Base-by-base conservation (phyloP, 2,888 invertebrate genomes). In the Metalampra italica region DNA sequence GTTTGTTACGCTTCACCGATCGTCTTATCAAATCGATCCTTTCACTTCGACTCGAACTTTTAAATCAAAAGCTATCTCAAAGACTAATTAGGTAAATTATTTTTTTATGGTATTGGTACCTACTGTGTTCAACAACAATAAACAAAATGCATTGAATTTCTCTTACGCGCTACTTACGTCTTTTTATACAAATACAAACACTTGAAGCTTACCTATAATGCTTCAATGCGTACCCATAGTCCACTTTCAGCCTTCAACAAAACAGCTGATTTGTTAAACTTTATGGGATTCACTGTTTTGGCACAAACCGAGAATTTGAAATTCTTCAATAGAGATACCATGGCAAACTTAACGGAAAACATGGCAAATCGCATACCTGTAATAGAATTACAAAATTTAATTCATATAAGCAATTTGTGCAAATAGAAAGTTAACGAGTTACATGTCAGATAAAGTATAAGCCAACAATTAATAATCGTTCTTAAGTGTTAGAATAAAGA, bases 331-430 rank as follows among this genome's bases (percentile, higher is more conserved):
- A 91, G 65, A 30, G 78, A 64, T 1, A 87, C 82, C 74, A 90
- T 78, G 1, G 83, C 90, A 42, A 79, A 52, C 66, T 91, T 91
- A 0, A 84, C 86, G 41, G 90, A 87, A 58, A 87, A 74, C 76
- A 90, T 75, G 1, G 91, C 91, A 60, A 91, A 91, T 44, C 91
- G 71, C 54, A 85, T 66, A 50, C 90, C 91, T 90, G 75, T 7
- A 36, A 36, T n/a, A 3, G n/a, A 36, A 36, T n/a, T n/a, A n/a
- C 7, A 36, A 36, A 36, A 11, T n/a, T 39, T 2, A 30, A 37
- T 29, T 11, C 3, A 34, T 11, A 11, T 11, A 34, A 4, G 3
- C 30, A 30, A 30, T 7, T 9, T 7, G 30, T 30, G 9, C 5
- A 30, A 7, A 30, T 30, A 30, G 7, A 7, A 9, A 9, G 9